Evolutionary conservation across 92 coral and sea anemone genomes (phyloP).

Genomic region (Blastomussa wellsi): DNA sequence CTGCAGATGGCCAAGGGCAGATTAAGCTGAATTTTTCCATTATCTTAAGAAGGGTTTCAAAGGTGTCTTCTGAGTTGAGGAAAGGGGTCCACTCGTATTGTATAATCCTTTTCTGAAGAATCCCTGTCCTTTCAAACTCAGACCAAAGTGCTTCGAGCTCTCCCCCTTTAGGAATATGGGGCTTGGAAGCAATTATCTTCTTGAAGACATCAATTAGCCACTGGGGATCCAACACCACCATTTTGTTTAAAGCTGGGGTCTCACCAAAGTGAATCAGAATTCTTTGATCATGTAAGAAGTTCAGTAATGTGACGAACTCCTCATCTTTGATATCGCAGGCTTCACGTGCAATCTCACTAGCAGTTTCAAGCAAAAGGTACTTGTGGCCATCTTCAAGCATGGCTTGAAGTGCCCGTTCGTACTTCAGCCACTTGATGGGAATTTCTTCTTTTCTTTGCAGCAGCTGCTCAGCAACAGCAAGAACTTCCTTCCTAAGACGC

Average conservation of each 20-base stretch:
- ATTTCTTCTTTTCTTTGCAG: constrained; percentile 21
- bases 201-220: constrained; percentile 67
- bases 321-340: constrained; percentile 10
- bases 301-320: constrained; percentile 38
- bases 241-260: constrained; percentile 7
- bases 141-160: constrained; percentile 24
- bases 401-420: constrained; percentile 27
- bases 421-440: constrained; percentile 47
- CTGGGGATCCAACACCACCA: constrained; percentile 56
- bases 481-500: constrained; percentile 35
- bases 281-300: constrained; percentile 61
- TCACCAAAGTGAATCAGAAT: constrained; percentile 53
- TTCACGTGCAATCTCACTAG: constrained; percentile 23
- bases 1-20: constrained; percentile 18
- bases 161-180: constrained; percentile 5
- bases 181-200: constrained; percentile 59
- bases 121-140: constrained; percentile 44
- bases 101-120: constrained; percentile 24
- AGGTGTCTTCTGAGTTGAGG: not conserved
- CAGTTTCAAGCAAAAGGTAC: constrained; percentile 27
- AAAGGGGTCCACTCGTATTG: constrained; percentile 31
- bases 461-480: constrained; percentile 14
- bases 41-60: constrained; percentile 12
- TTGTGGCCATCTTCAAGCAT: constrained; percentile 11
- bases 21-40: constrained; percentile 55